Base-by-base conservation (phyloP, 2,113 vertebrate species). In the Lethenteron reissneri region DNA sequence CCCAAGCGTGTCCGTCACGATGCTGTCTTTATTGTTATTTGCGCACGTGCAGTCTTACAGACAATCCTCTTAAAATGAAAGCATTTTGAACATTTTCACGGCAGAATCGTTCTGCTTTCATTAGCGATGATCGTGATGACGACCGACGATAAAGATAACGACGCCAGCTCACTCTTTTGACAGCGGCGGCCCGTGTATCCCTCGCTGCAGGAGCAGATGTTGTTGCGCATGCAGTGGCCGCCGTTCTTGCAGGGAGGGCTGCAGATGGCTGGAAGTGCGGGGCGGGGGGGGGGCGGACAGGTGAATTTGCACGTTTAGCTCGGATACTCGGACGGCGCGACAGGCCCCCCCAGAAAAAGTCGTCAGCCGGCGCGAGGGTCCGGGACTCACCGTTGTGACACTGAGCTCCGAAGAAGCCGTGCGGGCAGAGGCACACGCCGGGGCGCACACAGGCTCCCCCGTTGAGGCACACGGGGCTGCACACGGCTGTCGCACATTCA, bases 241-340 rank as follows among this genome's bases (percentile, higher is more conserved):
- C 88, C 81, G 0, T 95, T 94, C 80, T 90, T 92, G 80, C 89
- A 95, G 3, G 87, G 83, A 0, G 88, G 90, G 21, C 77, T 88
- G 81, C 89, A 94, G 57, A 94, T 75, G 69, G 90, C 91, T 94
- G 76, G 57, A 56, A 74, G 5, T 41, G 41, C 6, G 41, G 41
- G 4, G 41, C 41, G 41, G 41, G 41, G 41, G 25, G 25, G 25
- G 41, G 41, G 41, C 5, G 41, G 41, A 41, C 41, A 41, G 41
- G 41, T 41, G 41, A 41, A 41, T 41, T 41, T 41, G 41, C 4
- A 41, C 41, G 5, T 41, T 41, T 41, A 41, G 41, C 41, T 41
- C 41, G 41, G 2, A 41, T 5, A 41, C 41, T 41, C 41, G 41
- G 41, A 41, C 5, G 6, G 41, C 41, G 6, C 41, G 5, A 41